phyloP scores from a whole-genome alignment of 2,888 invertebrate genomes.

The Isotomurus palustris region DNA sequence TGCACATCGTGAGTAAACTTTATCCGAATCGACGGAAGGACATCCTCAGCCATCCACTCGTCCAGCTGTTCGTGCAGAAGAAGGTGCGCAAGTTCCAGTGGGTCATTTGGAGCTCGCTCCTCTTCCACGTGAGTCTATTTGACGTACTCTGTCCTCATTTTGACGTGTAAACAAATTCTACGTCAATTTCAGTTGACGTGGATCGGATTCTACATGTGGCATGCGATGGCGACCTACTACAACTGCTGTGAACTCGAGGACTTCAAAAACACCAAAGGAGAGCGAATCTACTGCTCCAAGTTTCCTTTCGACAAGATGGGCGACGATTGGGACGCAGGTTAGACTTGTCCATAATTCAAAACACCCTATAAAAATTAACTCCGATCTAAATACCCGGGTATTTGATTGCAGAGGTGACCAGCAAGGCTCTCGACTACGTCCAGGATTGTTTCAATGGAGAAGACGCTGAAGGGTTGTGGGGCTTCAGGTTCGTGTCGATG shows the following conservation, averaged over 20 bases:
- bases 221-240: slow-evolving; percentile 14
- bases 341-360: too few species aligned
- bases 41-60: slow-evolving; percentile 14
- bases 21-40: background rate
- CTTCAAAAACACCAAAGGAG: background rate
- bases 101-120: slow-evolving; percentile 6
- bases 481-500: background rate
- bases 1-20: background rate
- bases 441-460: background rate
- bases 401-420: background rate
- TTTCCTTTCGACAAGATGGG: background rate
- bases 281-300: slow-evolving; percentile 4
- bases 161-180: background rate
- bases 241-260: slow-evolving; percentile 10
- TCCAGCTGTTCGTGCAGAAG: slow-evolving; percentile 9
- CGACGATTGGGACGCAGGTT: background rate
- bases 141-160: background rate
- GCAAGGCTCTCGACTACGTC: background rate
- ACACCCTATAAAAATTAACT: too few species aligned
- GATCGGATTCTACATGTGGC: slow-evolving; percentile 15
- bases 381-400: too few species aligned
- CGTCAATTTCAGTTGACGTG: slow-evolving; percentile 4
- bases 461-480: too few species aligned
- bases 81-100: slow-evolving; percentile 9
- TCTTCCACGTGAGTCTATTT: slow-evolving; percentile 1